A percentile compares a stretch with the other conserved stretches of the same genome.
Conservation (phyloP, 2,113 vertebrate genomes). For the Heterochromis multidens region DNA sequence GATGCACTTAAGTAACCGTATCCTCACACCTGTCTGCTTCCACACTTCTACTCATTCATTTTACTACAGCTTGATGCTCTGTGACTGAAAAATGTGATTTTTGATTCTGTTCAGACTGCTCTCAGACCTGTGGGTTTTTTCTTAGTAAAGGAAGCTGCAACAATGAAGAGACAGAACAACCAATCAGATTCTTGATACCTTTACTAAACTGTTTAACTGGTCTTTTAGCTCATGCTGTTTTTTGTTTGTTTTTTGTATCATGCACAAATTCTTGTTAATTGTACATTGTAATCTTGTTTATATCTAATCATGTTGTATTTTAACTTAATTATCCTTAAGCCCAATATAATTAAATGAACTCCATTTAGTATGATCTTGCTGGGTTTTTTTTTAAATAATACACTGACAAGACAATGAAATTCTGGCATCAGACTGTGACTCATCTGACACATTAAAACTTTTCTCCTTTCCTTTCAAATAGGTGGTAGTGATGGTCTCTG, state of each 20-base stretch:
- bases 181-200: background rate
- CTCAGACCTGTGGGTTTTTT: background rate
- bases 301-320: constrained; percentile 29
- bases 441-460: background rate
- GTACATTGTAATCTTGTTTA: constrained; percentile 14
- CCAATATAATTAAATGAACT: constrained; percentile 23
- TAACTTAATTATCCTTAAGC: background rate
- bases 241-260: background rate
- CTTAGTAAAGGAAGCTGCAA: background rate
- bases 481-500: background rate
- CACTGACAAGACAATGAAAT: background rate
- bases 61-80: background rate
- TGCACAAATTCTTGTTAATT: constrained; percentile 10
- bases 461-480: background rate
- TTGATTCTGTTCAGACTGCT: background rate
- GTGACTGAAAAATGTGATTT: background rate
- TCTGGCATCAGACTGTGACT: background rate
- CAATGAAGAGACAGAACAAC: background rate
- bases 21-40: background rate
- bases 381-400: background rate
- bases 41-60: background rate
- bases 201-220: background rate
- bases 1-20: background rate
- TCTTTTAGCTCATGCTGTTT: background rate
- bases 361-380: background rate